Percentiles rank a stretch among this genome's conserved stretches.
Conservation (phyloP, 1,140 invertebrate genomes). For the Schmidtea mediterranea region DNA sequence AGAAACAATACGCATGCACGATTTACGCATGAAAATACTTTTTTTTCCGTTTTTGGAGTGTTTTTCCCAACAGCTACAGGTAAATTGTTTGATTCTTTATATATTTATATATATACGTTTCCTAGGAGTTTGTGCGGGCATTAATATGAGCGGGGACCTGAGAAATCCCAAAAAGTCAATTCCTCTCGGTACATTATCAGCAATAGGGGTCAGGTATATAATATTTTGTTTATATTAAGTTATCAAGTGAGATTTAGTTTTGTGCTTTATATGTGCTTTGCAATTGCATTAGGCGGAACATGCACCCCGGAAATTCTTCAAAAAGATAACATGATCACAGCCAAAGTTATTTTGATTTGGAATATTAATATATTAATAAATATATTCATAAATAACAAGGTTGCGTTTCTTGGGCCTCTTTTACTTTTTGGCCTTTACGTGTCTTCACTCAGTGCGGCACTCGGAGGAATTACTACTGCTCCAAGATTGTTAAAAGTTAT, state of each 20-base stretch:
- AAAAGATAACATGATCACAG: conserved; percentile 54
- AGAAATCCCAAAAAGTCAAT: conserved; percentile 64
- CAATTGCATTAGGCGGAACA: conserved; percentile 58
- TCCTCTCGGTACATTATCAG: conserved; percentile 65
- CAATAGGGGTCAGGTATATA: conserved; percentile 45
- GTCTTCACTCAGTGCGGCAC: conserved; percentile 59
- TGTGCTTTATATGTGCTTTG: conserved; percentile 61
- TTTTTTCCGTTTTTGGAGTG: conserved; percentile 51
- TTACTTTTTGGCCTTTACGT: conserved; percentile 61
- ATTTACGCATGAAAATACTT: conserved; percentile 35
- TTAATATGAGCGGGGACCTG: conserved; percentile 90
- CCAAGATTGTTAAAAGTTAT: conserved; percentile 6
- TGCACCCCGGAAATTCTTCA: conserved; percentile 44
- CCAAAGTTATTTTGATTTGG: conserved; percentile 16
- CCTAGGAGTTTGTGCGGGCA: conserved; percentile 60
- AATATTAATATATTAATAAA: background rate
- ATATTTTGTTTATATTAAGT: conserved; percentile 79
- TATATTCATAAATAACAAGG: conserved; percentile 6
- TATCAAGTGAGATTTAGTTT: conserved; percentile 49
- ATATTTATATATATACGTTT: background rate
- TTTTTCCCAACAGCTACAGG: conserved; percentile 24
- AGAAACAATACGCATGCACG: conserved; percentile 49
- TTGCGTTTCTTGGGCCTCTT: conserved; percentile 33
- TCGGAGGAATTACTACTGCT: conserved; percentile 41
- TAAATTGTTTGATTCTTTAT: conserved; percentile 44